Base-by-base conservation (phyloP, 2,797 vertebrate genomes). In the Danionella dracula region DNA sequence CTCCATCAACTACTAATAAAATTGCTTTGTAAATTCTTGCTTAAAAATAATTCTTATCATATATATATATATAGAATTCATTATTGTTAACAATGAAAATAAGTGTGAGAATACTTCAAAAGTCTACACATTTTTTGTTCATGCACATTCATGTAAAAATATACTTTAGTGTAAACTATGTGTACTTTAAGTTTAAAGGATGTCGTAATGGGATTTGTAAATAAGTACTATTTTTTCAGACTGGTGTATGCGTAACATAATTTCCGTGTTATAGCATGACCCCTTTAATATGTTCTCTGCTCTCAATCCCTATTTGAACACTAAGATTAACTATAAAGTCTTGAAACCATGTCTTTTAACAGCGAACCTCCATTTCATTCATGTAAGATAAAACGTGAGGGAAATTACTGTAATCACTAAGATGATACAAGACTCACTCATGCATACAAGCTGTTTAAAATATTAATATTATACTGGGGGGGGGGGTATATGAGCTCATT, bases 401-500 rank as follows among this genome's bases (percentile, higher is more conserved):
- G 78, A 84, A 86, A 86, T 82, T 79, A 82, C 64, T 68, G 83
- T 76, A 70, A 83, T 81, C 77, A 85, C 80, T 77, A 79, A 27
- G 23, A 27, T 82, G 76, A 81, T 85, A 79, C 84, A 79, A 53
- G 72, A 87, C 76, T 78, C 42, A 78, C 72, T 82, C 86, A 87
- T 87, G 88, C 85, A 87, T 85, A 84, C 85, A 57, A 73, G 77
- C 72, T 78, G 71, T 79, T 60, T 27, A 62, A 40, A 74, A 78
- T 81, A 81, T 84, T 74, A 85, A 84, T 81, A 84, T 79, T n/a
- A n/a, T n/a, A n/a, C n/a, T n/a, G n/a, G n/a, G n/a, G n/a, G n/a
- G n/a, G n/a, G n/a, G n/a, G n/a, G n/a, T n/a, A n/a, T n/a, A 49
- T 80, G 79, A 88, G 84, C 84, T 90, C 75, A 80, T 85, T 87